phyloP scores from a whole-genome alignment of 2,113 vertebrate genomes.

The Lutjanus erythropterus region DNA sequence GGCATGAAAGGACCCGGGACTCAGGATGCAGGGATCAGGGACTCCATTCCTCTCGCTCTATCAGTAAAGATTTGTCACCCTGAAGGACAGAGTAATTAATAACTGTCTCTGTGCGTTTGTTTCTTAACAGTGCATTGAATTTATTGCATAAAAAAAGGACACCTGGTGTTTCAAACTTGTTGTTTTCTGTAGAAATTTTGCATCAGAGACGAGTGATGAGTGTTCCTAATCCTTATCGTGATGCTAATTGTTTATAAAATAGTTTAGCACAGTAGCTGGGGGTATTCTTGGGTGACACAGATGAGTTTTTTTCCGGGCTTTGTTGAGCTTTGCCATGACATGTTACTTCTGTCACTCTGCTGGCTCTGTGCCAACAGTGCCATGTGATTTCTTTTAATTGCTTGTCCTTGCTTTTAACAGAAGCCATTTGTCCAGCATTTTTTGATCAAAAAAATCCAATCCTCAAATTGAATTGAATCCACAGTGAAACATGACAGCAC shows the following conservation, averaged over 20 bases:
- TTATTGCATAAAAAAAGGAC: not conserved
- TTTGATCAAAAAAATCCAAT: not conserved
- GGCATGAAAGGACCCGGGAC: slow-evolving; percentile 14
- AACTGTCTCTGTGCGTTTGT: not conserved
- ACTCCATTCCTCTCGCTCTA: slow-evolving; percentile 12
- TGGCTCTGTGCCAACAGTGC: slow-evolving; percentile 53
- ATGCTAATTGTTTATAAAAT: not conserved
- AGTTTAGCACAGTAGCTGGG: not conserved
- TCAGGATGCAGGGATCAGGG: slow-evolving; percentile 58
- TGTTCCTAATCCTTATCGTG: not conserved
- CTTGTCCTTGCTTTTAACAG: not conserved
- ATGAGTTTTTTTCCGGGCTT: not conserved
- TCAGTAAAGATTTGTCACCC: not conserved
- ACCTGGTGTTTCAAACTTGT: not conserved
- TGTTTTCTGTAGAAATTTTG: not conserved
- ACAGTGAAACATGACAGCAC: not conserved
- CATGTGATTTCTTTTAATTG: slow-evolving; percentile 76
- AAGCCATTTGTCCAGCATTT: not conserved
- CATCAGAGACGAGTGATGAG: not conserved
- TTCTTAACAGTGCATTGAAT: not conserved
- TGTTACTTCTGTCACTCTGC: not conserved
- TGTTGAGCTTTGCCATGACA: slow-evolving; percentile 4
- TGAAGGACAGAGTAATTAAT: slow-evolving; percentile 29
- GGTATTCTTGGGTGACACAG: slow-evolving; percentile 3
- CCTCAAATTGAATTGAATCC: not conserved